Percentiles rank a stretch among this genome's conserved stretches.
Conservation (phyloP, 2,113 vertebrate genomes). For the Rhipidura dahli region DNA sequence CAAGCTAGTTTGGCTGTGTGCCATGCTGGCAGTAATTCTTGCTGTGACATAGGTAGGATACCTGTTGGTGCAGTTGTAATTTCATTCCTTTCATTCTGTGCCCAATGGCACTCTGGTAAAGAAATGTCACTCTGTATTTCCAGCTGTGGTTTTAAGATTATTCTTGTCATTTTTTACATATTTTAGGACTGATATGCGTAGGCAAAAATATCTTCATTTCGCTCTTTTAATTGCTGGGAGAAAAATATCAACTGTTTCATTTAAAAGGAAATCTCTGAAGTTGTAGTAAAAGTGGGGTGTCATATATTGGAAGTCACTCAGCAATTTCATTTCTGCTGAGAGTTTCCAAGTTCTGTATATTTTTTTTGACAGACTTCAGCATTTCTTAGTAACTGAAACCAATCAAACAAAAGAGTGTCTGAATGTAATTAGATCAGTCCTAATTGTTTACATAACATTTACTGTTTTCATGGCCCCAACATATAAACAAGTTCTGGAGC, state of each 20-base stretch:
- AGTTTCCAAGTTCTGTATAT: neutral
- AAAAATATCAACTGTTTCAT: neutral
- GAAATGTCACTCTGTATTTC: neutral
- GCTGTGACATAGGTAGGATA: neutral
- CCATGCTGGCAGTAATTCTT: neutral
- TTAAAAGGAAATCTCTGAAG: neutral
- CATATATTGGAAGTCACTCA: neutral
- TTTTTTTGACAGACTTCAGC: neutral
- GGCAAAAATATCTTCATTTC: neutral
- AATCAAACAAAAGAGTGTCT: neutral
- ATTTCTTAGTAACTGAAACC: constrained; percentile 26
- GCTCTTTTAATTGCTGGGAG: neutral
- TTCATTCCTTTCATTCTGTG: neutral
- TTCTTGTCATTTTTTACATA: neutral
- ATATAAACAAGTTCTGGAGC: neutral
- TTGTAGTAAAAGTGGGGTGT: neutral
- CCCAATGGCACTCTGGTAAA: neutral
- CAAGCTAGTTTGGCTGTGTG: neutral
- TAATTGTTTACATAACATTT: constrained; percentile 4
- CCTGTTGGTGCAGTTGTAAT: neutral
- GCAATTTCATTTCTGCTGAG: neutral
- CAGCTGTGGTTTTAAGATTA: neutral
- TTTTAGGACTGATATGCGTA: neutral
- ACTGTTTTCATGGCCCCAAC: neutral
- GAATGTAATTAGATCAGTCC: constrained; percentile 19